Evolutionary conservation across 2,113 vertebrate genomes (phyloP), one percentile per base, ranked within the genome.

Genomic region (Istiophorus platypterus): DNA sequence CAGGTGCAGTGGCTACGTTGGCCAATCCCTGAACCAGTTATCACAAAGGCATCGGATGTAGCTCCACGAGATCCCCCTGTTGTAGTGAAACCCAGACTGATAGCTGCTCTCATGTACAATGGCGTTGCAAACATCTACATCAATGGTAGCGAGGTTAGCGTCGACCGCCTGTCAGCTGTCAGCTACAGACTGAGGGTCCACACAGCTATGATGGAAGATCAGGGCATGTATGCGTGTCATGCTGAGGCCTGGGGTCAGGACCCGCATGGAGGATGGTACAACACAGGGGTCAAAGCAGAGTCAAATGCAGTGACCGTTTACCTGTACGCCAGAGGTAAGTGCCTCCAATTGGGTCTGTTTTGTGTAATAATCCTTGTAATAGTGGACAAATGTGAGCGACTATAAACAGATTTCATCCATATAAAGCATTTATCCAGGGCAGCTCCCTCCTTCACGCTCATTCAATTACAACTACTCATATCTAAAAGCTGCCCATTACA

Each of bases 121-220:
- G 97, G 97, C 0, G 69, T 95, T 2, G 57, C 90, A 0, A 78
- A 78, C 0, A 84, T 92, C 85, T 86, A 91, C 74, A 20, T 20
- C 73, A 93, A 94, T 80, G 78, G 89, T 0, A 94, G 95, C 2
- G 95, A 96, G 0, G 31, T 97, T 2, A 97, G 96, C 29, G 63
- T 96, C 11, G 97, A 98, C 91, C 94, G 96, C 18, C 87, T 96
- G 70, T 94, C 94, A 0, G 86, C 93, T 0, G 63, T 72, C 59
- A 93, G 88, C 90, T 96, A 96, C 93, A 95, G 96, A 56, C 92
- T 98, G 63, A 94, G 97, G 29, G 89, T 98, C 18, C 96, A 97
- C 61, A 14, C 84, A 0, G 91, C 96, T 5, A 82, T 88, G 1
- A 75, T 88, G 0, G 91, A 95, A 22, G 96, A 98, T 1, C 95